Conservation (phyloP, 2,113 vertebrate genomes). For the Motacilla alba region DNA sequence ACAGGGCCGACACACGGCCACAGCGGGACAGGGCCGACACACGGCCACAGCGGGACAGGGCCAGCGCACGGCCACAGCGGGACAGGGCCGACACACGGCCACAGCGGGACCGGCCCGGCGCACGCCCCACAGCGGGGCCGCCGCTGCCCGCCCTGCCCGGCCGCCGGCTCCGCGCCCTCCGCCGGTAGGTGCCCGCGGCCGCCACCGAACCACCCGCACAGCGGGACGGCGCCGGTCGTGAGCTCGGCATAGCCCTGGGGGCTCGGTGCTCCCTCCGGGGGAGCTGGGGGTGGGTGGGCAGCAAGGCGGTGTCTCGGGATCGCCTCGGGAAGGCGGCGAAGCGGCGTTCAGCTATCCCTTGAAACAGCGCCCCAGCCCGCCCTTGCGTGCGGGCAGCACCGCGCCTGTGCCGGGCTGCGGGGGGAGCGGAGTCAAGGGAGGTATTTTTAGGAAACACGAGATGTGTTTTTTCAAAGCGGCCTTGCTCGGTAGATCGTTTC, state of each 20-base stretch:
- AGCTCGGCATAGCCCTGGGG: not conserved
- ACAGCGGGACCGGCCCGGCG: too few relatives aligned
- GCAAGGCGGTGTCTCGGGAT: not conserved
- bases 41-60: not conserved
- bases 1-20: too few relatives aligned
- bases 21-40: not conserved
- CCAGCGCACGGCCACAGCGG: too few relatives aligned
- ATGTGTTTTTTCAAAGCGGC: not conserved
- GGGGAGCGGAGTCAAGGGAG: not conserved
- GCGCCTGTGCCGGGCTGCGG: not conserved
- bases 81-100: not conserved
- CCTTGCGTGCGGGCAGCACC: not conserved
- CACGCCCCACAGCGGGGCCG: too few relatives aligned
- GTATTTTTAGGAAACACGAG: not conserved
- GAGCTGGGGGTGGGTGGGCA: not conserved
- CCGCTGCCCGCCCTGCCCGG: not conserved
- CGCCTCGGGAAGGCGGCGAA: not conserved
- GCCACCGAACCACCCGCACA: too few relatives aligned
- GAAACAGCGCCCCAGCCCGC: not conserved
- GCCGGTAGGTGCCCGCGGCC: not conserved
- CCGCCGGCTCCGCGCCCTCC: not conserved
- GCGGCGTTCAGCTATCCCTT: not conserved
- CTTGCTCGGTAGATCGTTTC: not conserved
- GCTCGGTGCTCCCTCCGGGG: not conserved
- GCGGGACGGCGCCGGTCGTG: not conserved